Percentiles rank a stretch among this genome's conserved stretches.
phyloP scores from a whole-genome alignment of 2,888 invertebrate species.

The Xanthorhoe designata region DNA sequence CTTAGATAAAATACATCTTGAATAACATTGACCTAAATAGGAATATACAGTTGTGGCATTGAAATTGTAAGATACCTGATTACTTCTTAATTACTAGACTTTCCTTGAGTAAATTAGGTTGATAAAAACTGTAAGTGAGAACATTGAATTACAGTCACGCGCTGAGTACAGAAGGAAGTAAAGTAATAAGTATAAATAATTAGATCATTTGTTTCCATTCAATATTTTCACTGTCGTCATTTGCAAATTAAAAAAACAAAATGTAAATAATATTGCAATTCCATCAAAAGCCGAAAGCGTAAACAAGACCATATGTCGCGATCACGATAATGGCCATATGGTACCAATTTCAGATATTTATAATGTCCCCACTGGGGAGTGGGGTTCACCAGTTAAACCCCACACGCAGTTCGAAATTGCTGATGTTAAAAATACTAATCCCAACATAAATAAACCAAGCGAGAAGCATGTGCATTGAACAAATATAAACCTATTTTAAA shows the following conservation, averaged over 20 bases:
- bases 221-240: background rate
- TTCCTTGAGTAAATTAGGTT: background rate
- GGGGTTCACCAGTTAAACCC: constrained; percentile 26
- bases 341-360: constrained; percentile 29
- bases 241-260: constrained; percentile 6
- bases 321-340: constrained; percentile 35
- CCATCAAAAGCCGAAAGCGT: constrained; percentile 1
- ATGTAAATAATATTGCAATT: background rate
- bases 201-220: too few relatives aligned
- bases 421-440: constrained; percentile 26
- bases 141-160: too few relatives aligned
- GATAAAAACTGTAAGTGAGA: background rate
- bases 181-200: too few relatives aligned
- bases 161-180: too few relatives aligned
- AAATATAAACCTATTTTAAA: constrained; percentile 5
- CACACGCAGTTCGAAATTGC: constrained; percentile 35
- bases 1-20: background rate
- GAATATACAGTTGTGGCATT: background rate
- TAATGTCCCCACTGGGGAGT: constrained; percentile 23
- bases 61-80: constrained; percentile 10
- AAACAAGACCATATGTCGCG: constrained; percentile 20
- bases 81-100: constrained; percentile 13
- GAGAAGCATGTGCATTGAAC: background rate
- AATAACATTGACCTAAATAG: background rate
- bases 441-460: constrained; percentile 6